phyloP scores from a whole-genome alignment of 2,113 vertebrate genomes.

The Myiagra hebetior region DNA sequence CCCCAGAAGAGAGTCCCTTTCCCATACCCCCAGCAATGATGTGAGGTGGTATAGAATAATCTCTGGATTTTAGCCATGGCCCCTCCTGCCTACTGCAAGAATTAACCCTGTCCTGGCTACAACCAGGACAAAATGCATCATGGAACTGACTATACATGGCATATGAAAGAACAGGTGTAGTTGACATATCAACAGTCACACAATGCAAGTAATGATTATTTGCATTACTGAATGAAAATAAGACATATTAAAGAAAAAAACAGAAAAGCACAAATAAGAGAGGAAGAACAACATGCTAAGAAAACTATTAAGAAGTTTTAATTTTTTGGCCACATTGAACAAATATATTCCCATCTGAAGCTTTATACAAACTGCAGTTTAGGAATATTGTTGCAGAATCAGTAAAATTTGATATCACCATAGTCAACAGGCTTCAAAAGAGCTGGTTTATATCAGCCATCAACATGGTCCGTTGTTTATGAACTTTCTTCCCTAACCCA shows the following conservation, averaged over 20 bases:
- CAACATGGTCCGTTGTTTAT: background rate
- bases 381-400: background rate
- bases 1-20: background rate
- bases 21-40: rapidly evolving
- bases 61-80: background rate
- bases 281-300: background rate
- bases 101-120: background rate
- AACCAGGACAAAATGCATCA: background rate
- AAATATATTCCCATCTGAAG: background rate
- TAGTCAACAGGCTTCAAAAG: background rate
- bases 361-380: background rate
- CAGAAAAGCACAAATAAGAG: background rate
- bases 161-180: background rate
- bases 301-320: background rate
- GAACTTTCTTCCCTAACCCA: background rate
- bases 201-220: background rate
- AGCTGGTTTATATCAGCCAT: background rate
- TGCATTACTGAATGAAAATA: background rate
- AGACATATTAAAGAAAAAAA: background rate
- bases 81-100: background rate
- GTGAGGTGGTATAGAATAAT: background rate
- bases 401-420: background rate
- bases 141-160: background rate
- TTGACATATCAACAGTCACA: background rate
- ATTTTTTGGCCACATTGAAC: background rate